Percentiles rank a stretch among this genome's conserved stretches.
These are phyloP conservation scores for Parnassius smintheus DNA, from an alignment of 2,888 invertebrate genomes.

Conservation along the genomic window DNA sequence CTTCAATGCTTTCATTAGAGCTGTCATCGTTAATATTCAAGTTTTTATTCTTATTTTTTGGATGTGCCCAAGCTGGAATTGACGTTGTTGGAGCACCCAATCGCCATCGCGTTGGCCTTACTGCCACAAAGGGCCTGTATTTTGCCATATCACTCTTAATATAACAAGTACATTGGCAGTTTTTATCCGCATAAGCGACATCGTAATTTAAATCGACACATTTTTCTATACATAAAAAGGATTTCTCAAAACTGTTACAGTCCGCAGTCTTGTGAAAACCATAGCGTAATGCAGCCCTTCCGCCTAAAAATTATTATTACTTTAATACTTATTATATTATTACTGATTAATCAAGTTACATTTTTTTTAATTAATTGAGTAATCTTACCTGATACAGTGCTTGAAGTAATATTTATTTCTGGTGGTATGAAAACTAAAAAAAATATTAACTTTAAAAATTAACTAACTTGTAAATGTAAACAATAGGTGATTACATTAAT, in stretches of 20 bases:
- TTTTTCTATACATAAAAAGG: slow-evolving; percentile 55
- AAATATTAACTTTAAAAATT: neutral
- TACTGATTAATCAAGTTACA: neutral
- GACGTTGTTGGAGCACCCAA: slow-evolving; percentile 51
- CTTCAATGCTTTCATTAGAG: slow-evolving; percentile 9
- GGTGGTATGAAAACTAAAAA: slow-evolving; percentile 15
- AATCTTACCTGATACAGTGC: slow-evolving; percentile 11
- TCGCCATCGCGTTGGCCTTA: slow-evolving; percentile 39
- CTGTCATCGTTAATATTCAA: neutral
- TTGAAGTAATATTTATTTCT: slow-evolving; percentile 6
- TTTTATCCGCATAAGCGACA: slow-evolving; percentile 52
- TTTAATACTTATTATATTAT: neutral
- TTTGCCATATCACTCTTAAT: slow-evolving; percentile 43
- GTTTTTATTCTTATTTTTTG: neutral
- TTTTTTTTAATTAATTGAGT: neutral
- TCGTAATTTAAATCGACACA: slow-evolving; percentile 54
- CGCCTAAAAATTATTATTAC: slow-evolving; percentile 23
- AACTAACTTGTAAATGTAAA: neutral
- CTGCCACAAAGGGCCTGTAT: slow-evolving; percentile 22
- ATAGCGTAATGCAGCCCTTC: slow-evolving; percentile 47
- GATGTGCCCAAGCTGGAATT: slow-evolving; percentile 49
- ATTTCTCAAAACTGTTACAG: slow-evolving; percentile 48
- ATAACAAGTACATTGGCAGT: slow-evolving; percentile 57
- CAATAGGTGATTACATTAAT: no score
- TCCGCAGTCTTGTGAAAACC: slow-evolving; percentile 56